Evolutionary conservation across 2,888 invertebrate genomes (phyloP), one percentile per base, ranked within the genome.

Genomic region (Himalopsyche japonica): DNA sequence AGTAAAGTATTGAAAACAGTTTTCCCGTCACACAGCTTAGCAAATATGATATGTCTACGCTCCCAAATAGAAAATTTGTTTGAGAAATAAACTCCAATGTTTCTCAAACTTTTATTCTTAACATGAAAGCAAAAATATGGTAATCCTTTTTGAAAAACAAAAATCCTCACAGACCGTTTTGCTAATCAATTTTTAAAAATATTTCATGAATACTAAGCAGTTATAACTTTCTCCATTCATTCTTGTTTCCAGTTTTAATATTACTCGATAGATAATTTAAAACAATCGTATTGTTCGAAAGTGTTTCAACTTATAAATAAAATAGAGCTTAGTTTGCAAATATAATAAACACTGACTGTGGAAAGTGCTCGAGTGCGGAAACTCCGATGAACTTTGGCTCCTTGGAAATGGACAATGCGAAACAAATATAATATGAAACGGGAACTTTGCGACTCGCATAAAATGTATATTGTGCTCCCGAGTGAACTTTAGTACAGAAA

Each of bases 351-450:
- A 57, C 12, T 57, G 57, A 57, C 20, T n/a, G 57, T 20, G 57
- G 57, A 57, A 57, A 57, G 57, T 57, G 57, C 57, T 10, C 57
- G 57, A 57, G 57, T 57, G 57, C 57, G 57, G 57, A 57, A 57
- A 57, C 57, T 57, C 57, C 57, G 10, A 57, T 57, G 57, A 57
- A 57, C 57, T 57, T 57, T 57, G 57, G 20, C 57, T 20, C 57
- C 57, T 12, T 43, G 57, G 20, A 57, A 57, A 57, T 15, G 57
- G 79, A 79, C 79, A 79, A 79, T 79, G 79, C 48, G 81, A 76
- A 81, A 81, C 81, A 64, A 81, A 64, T 64, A 37, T 47, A 76
- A 81, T 76, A 76, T 76, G 30, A 70, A 64, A 81, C 27, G 70
- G 81, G 43, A 37, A 49, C 27, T 37, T 32, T 70, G 70, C n/a